phyloP scores from a whole-genome alignment of 2,113 vertebrate genomes.

The Pterophyllum scalare region DNA sequence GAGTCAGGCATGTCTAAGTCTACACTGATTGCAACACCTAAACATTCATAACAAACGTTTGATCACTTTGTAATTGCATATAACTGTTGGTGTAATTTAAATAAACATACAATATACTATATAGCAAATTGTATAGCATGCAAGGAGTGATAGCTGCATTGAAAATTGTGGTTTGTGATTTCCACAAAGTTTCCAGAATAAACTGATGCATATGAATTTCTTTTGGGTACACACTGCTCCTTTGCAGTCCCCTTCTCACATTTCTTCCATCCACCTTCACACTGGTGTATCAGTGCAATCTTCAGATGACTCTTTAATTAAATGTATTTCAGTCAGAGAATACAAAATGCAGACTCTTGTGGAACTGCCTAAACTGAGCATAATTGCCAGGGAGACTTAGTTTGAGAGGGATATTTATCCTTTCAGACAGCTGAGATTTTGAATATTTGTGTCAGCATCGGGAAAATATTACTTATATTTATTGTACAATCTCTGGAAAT shows the following conservation, averaged over 20 bases:
- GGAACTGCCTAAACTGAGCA: not conserved
- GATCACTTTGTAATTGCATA: not conserved
- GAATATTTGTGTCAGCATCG: not conserved
- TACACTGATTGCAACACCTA: not conserved
- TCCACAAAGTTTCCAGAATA: slow-evolving; percentile 21
- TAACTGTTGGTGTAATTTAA: not conserved
- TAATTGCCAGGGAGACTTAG: not conserved
- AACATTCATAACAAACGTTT: not conserved
- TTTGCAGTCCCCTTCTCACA: slow-evolving; percentile 3
- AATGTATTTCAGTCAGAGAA: not conserved
- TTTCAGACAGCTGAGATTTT: not conserved
- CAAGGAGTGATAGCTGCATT: not conserved
- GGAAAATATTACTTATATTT: not conserved
- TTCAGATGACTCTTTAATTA: slow-evolving; percentile 33
- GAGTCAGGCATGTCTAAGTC: not conserved
- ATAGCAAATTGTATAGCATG: not conserved
- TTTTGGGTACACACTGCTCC: slow-evolving; percentile 16
- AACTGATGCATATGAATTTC: slow-evolving; percentile 50
- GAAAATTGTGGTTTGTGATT: not conserved
- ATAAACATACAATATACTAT: not conserved
- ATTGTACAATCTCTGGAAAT: not conserved
- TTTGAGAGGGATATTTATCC: not conserved
- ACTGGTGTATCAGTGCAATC: slow-evolving; percentile 36
- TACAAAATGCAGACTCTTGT: not conserved
- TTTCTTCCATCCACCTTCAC: slow-evolving; percentile 23